These are phyloP conservation scores for Stenichneumon culpator DNA, from an alignment of 2,888 invertebrate genomes.

Conservation along the genomic window DNA sequence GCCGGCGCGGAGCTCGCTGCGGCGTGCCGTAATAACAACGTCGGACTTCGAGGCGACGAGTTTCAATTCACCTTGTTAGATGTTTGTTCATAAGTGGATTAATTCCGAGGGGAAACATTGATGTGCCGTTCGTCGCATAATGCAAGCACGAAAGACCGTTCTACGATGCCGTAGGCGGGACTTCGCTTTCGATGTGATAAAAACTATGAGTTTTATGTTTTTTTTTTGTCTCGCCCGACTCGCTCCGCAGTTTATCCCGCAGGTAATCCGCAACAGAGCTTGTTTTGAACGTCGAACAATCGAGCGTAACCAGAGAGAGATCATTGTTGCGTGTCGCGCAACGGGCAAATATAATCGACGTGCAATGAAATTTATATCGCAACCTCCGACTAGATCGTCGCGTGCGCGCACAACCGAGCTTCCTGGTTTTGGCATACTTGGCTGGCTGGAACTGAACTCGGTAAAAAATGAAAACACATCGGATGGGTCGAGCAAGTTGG, in stretches of 20 bases:
- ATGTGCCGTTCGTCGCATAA: background rate
- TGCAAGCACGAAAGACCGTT: background rate
- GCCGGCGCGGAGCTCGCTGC: background rate
- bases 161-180: background rate
- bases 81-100: conserved; percentile 8
- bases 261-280: background rate
- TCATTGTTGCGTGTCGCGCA: conserved; percentile 46
- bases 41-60: background rate
- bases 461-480: background rate
- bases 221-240: background rate
- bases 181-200: background rate
- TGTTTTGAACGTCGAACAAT: conserved; percentile 29
- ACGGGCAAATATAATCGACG: conserved; percentile 58
- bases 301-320: conserved; percentile 34
- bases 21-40: background rate
- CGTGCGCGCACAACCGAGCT: conserved; percentile 15
- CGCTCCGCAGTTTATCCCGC: background rate
- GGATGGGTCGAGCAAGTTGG: too few species aligned
- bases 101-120: conserved; percentile 1
- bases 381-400: conserved; percentile 61
- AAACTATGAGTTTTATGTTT: background rate
- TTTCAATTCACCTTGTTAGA: conserved; percentile 5
- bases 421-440: conserved; percentile 21
- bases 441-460: background rate
- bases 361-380: conserved; percentile 74